Conservation (phyloP, 2,888 invertebrate species). For the Pedicia rivosa region DNA sequence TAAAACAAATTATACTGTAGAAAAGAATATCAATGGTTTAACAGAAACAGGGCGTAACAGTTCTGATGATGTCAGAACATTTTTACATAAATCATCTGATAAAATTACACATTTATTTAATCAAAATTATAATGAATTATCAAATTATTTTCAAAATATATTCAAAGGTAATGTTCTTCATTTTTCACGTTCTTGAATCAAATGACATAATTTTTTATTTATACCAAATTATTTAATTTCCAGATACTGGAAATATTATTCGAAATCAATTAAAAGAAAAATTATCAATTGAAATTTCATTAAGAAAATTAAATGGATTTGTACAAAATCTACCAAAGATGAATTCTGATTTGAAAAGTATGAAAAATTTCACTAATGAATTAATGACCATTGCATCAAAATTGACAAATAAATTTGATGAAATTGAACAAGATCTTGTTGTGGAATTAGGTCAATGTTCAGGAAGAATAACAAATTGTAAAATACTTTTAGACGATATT, state of each 20-base stretch:
- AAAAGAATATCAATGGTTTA: constrained; percentile 49
- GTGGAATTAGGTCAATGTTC: constrained; percentile 42
- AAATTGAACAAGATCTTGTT: constrained; percentile 47
- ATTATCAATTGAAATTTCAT: constrained; percentile 60
- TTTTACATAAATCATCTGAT: constrained; percentile 50
- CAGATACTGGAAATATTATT: constrained; percentile 39
- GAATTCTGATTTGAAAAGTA: constrained; percentile 40
- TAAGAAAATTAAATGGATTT: constrained; percentile 57
- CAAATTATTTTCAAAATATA: constrained; percentile 18
- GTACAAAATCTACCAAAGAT: constrained; percentile 52
- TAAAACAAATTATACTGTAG: constrained; percentile 74
- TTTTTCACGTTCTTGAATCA: too few relatives aligned
- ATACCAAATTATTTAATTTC: not conserved
- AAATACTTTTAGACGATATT: constrained; percentile 47
- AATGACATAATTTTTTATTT: constrained; percentile 1
- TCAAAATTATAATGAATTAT: constrained; percentile 58
- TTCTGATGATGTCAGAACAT: constrained; percentile 49
- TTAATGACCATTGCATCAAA: constrained; percentile 52
- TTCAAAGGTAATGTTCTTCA: constrained; percentile 6
- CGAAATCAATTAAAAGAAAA: constrained; percentile 55
- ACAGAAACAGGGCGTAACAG: constrained; percentile 42
- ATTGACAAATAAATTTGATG: constrained; percentile 54
- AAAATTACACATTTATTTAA: constrained; percentile 57
- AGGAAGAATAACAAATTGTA: constrained; percentile 30
- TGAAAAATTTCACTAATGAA: constrained; percentile 46